Evolutionary conservation across 2,888 invertebrate genomes (phyloP), one percentile per base, ranked within the genome.

Genomic region (Pseudococcus viburni): DNA sequence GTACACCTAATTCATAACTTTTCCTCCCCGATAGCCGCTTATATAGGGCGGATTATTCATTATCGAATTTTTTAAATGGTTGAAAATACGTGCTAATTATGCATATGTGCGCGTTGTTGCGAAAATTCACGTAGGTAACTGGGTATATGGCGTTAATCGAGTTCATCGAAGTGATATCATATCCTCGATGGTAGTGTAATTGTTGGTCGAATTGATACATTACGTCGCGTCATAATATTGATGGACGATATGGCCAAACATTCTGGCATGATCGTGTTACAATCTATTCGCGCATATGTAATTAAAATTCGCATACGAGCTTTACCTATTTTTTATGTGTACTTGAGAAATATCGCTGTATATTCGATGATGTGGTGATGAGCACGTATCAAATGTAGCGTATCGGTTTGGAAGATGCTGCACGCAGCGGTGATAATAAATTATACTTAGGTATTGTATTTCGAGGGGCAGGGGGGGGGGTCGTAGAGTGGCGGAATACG

Each of bases 41-140:
- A 5, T 55, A 12, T 12, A 33, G 3, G 55, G 17, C 55, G 15
- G 17, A 15, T 5, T 55, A 55, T 55, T 55, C 26, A 33, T 55
- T 55, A 55, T 55, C 55, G 55, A 55, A 55, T 55, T 55, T 55
- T 55, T 55, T 55, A 12, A 55, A 55, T 55, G 55, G 55, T 17
- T 55, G 8, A 3, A 12, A 51, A 55, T 55, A 17, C 17, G 5
- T 55, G 12, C 55, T 17, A 55, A 55, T 55, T 55, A 55, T 15
- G 55, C 15, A 33, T 33, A 1, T 33, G 26, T 33, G 26, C 3
- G 26, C 55, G 55, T 12, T 55, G 55, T 55, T 6, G 15, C 55
- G 55, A 55, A 55, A 55, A 55, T 55, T 11, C 1, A 1, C 9
- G 46, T 46, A 46, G 26, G 26, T 33, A 46, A 46, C 51, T 51